Base-by-base conservation (phyloP, 1,140 invertebrate species). In the Chionoecetes opilio region DNA sequence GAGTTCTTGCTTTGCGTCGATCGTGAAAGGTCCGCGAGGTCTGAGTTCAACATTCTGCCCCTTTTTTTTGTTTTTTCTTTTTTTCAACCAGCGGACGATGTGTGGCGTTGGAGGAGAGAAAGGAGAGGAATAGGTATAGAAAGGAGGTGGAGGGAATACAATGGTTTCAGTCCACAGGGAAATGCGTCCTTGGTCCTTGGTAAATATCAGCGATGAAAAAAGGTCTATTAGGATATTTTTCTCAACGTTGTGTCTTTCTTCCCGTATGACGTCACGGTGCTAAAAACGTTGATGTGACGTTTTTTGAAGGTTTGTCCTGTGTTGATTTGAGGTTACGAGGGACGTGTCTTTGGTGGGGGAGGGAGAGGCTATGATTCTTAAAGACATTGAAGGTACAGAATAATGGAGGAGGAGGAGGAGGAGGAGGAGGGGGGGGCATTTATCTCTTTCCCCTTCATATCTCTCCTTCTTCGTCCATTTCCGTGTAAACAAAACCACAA, bases 11-110 rank as follows among this genome's bases (percentile, higher is more conserved):
- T 21, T 41, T n/a, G 38, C 38, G 38, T 46, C 88, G 41, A 53
- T 53, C 88, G n/a, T 90, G 41, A 90, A 90, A 53, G 88, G 38
- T 82, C 41, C 38, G 21, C 88, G 38, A 21, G 14, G 17, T 41
- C 32, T 14, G n/a, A 91, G n/a, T 82, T 35, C 29, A 53, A 34
- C 29, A 11, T 0, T 21, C 85, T 26, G 0, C 31, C 9, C n/a
- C 26, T 35, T n/a, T 35, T 41, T 32, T 17, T 31, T 63, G 1
- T 53, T 31, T 32, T 90, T 21, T 46, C 32, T 90, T 21, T 14
- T 26, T 17, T 34, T 86, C 9, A 6, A 26, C 5, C 5, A 46
- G 41, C 14, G 5, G 41, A n/a, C 21, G 63, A 75, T 75, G 21
- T 26, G 21, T 75, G 63, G 63, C 14, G 41, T 5, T 75, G 63